Conservation (phyloP, 2,113 vertebrate genomes). For the Bos javanicus region DNA sequence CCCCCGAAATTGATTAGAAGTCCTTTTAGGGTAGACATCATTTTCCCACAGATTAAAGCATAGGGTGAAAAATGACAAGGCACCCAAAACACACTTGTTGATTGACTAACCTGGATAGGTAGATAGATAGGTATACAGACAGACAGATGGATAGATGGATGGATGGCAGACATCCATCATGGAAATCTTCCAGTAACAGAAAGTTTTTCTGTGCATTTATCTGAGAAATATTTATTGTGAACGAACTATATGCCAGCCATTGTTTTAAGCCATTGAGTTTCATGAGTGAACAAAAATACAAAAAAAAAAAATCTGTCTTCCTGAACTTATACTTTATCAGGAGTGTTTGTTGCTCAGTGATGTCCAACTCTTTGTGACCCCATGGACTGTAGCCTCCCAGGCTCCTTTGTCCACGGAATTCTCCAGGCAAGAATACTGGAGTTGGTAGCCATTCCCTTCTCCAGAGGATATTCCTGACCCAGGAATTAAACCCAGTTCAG, state of each 20-base stretch:
- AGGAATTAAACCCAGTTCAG: not conserved
- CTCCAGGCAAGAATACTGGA: not conserved
- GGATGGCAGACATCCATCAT: not conserved
- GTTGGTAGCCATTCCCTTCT: not conserved
- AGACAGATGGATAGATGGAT: not conserved
- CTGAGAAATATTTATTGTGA: not conserved
- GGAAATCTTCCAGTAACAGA: not conserved
- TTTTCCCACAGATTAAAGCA: not conserved
- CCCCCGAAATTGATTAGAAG: not conserved
- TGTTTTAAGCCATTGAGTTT: not conserved
- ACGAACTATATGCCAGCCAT: not conserved
- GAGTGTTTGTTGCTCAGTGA: not conserved
- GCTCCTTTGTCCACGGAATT: not conserved
- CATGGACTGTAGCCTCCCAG: not conserved
- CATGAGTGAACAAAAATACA: not conserved
- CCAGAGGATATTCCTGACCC: not conserved
- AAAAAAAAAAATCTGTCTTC: not conserved
- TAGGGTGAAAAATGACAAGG: not conserved
- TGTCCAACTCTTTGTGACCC: not conserved
- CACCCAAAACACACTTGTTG: not conserved
- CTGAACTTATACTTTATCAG: not conserved
- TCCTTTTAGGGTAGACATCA: not conserved
- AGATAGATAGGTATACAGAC: not conserved
- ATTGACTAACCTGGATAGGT: not conserved
- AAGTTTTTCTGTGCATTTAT: not conserved